Conservation (phyloP, 2,113 vertebrate genomes). For the Merops nubicus region DNA sequence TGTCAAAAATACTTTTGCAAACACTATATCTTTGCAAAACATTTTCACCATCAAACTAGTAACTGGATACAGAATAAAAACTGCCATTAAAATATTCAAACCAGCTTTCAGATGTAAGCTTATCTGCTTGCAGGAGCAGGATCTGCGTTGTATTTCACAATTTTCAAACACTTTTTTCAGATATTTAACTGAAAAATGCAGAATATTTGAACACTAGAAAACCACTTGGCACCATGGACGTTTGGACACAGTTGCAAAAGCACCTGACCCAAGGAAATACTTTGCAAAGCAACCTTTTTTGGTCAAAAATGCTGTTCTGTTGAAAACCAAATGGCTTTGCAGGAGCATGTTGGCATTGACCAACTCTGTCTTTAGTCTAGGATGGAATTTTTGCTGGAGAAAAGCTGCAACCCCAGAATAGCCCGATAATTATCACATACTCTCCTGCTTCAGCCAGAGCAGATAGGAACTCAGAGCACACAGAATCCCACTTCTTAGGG, state of each 20-base stretch:
- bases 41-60: neutral
- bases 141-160: neutral
- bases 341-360: neutral
- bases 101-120: neutral
- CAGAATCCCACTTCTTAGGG: neutral
- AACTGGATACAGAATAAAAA: neutral
- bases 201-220: neutral
- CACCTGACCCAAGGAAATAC: neutral
- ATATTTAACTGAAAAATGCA: neutral
- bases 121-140: neutral
- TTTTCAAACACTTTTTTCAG: neutral
- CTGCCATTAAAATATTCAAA: neutral
- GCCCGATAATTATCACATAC: neutral
- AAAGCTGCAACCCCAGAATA: neutral
- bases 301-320: neutral
- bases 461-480: neutral
- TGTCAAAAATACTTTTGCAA: neutral
- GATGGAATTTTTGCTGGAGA: neutral
- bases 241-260: neutral
- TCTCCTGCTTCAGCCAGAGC: neutral
- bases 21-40: neutral
- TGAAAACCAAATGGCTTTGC: neutral
- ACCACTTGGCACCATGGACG: neutral
- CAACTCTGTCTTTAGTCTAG: neutral
- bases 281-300: neutral